Evolutionary conservation across 2,113 vertebrate species (phyloP).

Genomic region (Forbesichthys papilliferus): DNA sequence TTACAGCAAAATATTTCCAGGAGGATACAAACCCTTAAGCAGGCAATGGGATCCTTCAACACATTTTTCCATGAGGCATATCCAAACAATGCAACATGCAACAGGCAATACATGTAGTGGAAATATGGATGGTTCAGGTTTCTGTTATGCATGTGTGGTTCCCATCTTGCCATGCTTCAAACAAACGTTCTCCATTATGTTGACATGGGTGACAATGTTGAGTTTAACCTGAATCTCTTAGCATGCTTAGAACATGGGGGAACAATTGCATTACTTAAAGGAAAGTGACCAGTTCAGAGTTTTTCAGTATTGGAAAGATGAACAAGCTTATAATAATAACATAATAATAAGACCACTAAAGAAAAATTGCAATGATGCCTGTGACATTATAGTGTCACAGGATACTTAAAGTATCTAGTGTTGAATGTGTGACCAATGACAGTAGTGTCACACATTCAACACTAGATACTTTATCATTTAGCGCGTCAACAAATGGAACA

Average conservation of each 20-base stretch:
- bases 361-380: too few relatives aligned
- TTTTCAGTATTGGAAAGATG: constrained; percentile 53
- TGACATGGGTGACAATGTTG: constrained; percentile 46
- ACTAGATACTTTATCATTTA: too few relatives aligned
- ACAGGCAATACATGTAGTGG: constrained; percentile 28
- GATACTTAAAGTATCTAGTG: too few relatives aligned
- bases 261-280: constrained; percentile 66
- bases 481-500: too few relatives aligned
- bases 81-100: constrained; percentile 15
- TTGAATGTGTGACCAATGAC: too few relatives aligned
- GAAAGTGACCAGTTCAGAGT: constrained; percentile 72
- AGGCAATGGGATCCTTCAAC: background rate
- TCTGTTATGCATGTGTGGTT: constrained; percentile 40
- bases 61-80: constrained; percentile 14
- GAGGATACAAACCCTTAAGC: too few relatives aligned
- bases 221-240: constrained; percentile 45
- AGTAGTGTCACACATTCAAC: too few relatives aligned
- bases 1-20: background rate
- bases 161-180: constrained; percentile 47
- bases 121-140: constrained; percentile 30
- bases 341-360: too few relatives aligned
- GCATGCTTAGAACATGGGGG: constrained; percentile 56
- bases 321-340: constrained; percentile 6
- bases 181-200: constrained; percentile 36
- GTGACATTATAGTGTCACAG: too few relatives aligned